Base-by-base conservation (phyloP, 2,888 invertebrate species). In the Lycia hirtaria region DNA sequence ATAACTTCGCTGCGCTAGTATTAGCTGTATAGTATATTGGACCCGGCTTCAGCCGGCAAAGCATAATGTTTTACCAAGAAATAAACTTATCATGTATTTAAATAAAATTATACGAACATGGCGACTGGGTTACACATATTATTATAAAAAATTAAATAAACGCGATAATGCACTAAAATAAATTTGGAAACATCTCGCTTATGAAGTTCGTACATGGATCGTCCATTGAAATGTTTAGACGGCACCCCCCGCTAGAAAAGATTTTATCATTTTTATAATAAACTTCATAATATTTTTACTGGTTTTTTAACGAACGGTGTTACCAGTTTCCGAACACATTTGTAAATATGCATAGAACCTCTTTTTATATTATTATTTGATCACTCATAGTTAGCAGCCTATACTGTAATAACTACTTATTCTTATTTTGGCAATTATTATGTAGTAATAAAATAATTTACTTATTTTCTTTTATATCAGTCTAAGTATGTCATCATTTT, bases 331-430 rank as follows among this genome's bases (percentile, higher is more conserved):
- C 70, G 68, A 74, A 71, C 38, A 35, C 65, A 78, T 81, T 79
- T 88, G 87, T 87, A 86, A 83, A 87, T 87, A 87, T 76, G 72
- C 78, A 79, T 72, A 83, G 75, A 67, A 17, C 67, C 80, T 76
- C 80, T 78, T 78, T 83, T 75, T 78, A 70, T 76, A 72, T 69
- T 75, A 75, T 76, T 71, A 79, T 78, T 79, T 78, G 79, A 82
- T 80, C 81, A 80, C 81, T 76, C 73, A 71, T 71, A 74, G 72
- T 71, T 78, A 73, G 68, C 67, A 73, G 64, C 35, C 45, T 43
- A n/a, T n/a, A 33, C 15, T 3, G 33, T 40, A 20, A 49, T 73
- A 76, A 75, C 17, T 35, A n/a, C n/a, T n/a, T n/a, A 19, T 73
- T 74, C 66, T 71, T 76, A 79, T 75, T n/a, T 81, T 79, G 80